These are phyloP conservation scores for Trematomus loennbergii DNA, from an alignment of 2,113 vertebrate genomes.

Conservation along the genomic window DNA sequence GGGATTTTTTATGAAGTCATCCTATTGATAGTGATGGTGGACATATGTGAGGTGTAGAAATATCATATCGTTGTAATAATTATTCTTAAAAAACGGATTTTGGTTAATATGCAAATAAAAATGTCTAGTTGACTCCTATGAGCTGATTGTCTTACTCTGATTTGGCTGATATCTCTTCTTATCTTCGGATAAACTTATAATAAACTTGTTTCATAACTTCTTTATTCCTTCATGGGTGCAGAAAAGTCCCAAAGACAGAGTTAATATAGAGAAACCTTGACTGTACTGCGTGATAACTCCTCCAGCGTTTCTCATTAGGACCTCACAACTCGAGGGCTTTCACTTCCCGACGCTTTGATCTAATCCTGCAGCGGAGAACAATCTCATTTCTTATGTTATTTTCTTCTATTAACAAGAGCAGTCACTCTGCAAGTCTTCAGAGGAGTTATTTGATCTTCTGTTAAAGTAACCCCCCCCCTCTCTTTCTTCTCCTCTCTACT, in stretches of 20 bases:
- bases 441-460: constrained; percentile 57
- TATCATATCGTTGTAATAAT: background rate
- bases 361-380: constrained; percentile 38
- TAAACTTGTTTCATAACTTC: background rate
- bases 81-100: background rate
- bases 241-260: background rate
- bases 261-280: background rate
- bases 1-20: background rate
- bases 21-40: background rate
- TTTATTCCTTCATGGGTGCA: background rate
- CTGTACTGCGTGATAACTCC: background rate
- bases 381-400: constrained; percentile 37
- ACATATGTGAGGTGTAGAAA: background rate
- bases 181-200: background rate
- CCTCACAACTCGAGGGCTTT: constrained; percentile 24
- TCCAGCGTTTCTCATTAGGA: constrained; percentile 37
- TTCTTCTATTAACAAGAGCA: constrained; percentile 48
- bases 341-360: constrained; percentile 55
- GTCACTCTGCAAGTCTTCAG: constrained; percentile 36
- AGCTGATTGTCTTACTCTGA: background rate
- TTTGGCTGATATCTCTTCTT: background rate
- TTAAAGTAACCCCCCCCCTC: constrained; percentile 28
- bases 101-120: background rate
- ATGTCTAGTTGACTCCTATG: background rate
- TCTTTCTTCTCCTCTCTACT: constrained; percentile 30